Evolutionary conservation across 2,888 invertebrate species (phyloP), one percentile per base, ranked within the genome.

Genomic region (Pediacus dermestoides): DNA sequence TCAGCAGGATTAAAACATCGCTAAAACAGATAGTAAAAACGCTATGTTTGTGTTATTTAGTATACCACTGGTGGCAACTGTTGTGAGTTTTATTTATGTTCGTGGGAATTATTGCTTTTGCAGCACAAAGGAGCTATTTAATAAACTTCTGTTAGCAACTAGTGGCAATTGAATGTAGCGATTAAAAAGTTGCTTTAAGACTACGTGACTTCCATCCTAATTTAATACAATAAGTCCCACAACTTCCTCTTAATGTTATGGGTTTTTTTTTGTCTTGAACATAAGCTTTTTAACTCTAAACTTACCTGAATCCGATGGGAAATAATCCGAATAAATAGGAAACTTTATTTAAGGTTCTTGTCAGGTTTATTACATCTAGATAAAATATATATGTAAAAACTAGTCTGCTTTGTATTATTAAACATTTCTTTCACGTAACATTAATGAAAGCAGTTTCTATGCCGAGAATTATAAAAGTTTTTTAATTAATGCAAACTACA

Each of bases 101-200:
- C 46, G 41, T 37, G 49, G 48, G 44, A 52, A 50, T 50, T 54
- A 49, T 47, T 49, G 47, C 44, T 49, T 46, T 43, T 41, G 41
- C 16, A 39, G 39, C 50, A 49, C 52, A 42, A 42, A 46, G 42
- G 44, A 37, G 33, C 48, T 44, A 46, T 53, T 53, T 54, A 50
- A 56, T 53, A 57, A 53, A 52, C 45, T 55, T 48, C 41, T 39
- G 38, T 38, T 42, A 46, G 57, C 53, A 52, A 55, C 53, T 53
- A 49, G 53, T 55, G 53, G 53, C 49, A 55, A 55, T 54, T 52
- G 50, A 53, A 49, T 47, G 52, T 37, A 39, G 34, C 51, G 51
- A 56, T 56, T 56, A 56, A 56, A 56, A 55, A 56, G 54, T 55
- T 53, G 42, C 46, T 50, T 52, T 46, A 47, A 45, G 40, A 39